Evolutionary conservation across 2,888 invertebrate species (phyloP), one percentile per base, ranked within the genome.

Genomic region (Drosophila parthenogenetica): DNA sequence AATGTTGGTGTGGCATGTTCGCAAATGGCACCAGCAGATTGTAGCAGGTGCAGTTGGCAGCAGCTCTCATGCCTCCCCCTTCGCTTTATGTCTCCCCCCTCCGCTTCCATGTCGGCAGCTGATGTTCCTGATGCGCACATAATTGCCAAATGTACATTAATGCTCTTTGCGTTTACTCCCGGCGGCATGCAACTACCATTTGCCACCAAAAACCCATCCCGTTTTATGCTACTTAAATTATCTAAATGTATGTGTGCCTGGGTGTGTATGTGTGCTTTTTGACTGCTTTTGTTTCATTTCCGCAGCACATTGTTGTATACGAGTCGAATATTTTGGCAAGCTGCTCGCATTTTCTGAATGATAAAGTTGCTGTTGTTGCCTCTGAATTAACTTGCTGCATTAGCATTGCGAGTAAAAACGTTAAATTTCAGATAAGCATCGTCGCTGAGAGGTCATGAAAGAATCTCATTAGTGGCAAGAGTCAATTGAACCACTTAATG

Each of bases 131-230:
- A 75, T 75, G 83, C 73, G 55, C 70, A 59, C 69, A 59, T 83
- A 88, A 83, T 83, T 83, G 65, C 69, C 69, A 58, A 83, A 72
- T 68, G 81, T 61, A 64, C 71, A 75, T 83, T 88, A 80, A 73
- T 70, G 78, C 64, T 55, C 45, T 65, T 37, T 63, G 16, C 42
- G 43, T 22, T 29, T 49, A 43, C 17, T 48, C 25, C 42, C 49
- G 17, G 63, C 16, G 42, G 63, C 63, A 58, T 48, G 57, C 49
- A 63, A 42, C 48, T n/a, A 5, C 46, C 32, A 48, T 25, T 3
- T 13, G 17, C 37, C 45, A 2, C 11, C 19, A 11, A 11, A 11
- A 29, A 13, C 35, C 11, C 46, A 10, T 13, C n/a, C 5, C 14
- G 10, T 10, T 19, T 19, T 32, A 17, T 59, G 25, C 39, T 29